phyloP scores from a whole-genome alignment of 2,113 vertebrate genomes.

The Gallinago media region DNA sequence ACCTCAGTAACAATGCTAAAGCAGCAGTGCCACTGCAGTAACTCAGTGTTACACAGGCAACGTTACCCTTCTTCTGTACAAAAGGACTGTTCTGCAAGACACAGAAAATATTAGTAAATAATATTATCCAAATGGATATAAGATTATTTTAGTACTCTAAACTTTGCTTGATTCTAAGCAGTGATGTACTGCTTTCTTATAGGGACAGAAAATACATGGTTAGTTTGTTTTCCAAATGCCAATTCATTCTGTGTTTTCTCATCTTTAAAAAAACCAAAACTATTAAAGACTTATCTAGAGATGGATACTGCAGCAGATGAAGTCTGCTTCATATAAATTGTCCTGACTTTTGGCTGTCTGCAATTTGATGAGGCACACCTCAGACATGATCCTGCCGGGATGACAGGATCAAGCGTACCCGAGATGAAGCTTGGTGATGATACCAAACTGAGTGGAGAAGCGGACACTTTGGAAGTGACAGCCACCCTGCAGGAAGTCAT shows the following conservation, averaged over 20 bases:
- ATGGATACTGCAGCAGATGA: not conserved
- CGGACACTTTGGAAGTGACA: not conserved
- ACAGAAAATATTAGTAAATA: not conserved
- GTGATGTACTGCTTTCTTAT: not conserved
- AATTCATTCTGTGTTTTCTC: not conserved
- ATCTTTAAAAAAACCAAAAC: not conserved
- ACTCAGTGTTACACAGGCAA: not conserved
- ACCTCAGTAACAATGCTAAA: not conserved
- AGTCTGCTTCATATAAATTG: not conserved
- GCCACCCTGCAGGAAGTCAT: not conserved
- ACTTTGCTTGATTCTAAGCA: not conserved
- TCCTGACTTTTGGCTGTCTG: not conserved
- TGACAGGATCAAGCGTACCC: not conserved
- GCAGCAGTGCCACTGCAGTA: not conserved
- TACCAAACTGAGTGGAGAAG: not conserved
- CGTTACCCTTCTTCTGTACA: fast-evolving
- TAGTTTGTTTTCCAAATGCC: not conserved
- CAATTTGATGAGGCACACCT: not conserved
- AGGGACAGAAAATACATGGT: not conserved
- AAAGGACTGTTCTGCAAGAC: not conserved
- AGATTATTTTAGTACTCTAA: not conserved
- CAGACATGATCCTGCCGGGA: not conserved
- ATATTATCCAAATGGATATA: not conserved
- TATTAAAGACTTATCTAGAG: not conserved
- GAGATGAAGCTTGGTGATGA: not conserved